Percentiles rank a stretch among this genome's conserved stretches.
Conservation (phyloP, 1,140 invertebrate species). For the Bombus balteatus region DNA sequence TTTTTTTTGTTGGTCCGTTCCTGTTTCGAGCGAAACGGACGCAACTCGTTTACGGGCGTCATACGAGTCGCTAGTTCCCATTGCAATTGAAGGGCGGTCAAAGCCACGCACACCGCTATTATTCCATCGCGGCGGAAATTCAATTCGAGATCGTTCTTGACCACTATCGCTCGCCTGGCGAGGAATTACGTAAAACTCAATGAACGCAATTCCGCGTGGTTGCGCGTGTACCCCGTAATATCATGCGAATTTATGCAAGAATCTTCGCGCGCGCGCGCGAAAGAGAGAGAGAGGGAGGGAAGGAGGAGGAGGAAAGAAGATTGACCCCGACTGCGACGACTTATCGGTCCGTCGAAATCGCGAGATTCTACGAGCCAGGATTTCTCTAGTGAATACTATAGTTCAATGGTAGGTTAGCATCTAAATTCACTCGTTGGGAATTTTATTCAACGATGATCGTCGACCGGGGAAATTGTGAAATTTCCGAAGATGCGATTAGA, state of each 20-base stretch:
- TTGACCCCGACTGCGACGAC: constrained; percentile 44
- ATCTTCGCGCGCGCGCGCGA: background rate
- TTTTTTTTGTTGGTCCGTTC: background rate
- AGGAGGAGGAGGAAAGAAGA: background rate
- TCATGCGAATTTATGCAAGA: constrained; percentile 41
- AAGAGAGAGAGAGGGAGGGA: background rate
- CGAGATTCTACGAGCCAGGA: background rate
- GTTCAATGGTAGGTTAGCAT: background rate
- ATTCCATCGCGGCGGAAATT: constrained; percentile 75
- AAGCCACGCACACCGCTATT: constrained; percentile 66
- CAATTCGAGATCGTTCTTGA: constrained; percentile 74
- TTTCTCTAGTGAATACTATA: background rate
- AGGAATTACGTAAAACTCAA: constrained; percentile 63
- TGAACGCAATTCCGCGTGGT: constrained; percentile 54
- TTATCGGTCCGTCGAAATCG: constrained; percentile 19
- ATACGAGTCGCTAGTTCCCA: constrained; percentile 71
- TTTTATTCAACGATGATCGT: background rate
- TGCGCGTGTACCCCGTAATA: constrained; percentile 21
- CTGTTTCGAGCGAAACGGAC: constrained; percentile 60
- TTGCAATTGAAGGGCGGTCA: constrained; percentile 79
- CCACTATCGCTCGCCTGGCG: constrained; percentile 37
- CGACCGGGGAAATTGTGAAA: background rate
- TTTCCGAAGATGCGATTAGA: background rate
- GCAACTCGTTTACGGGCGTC: constrained; percentile 70
- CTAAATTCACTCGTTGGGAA: background rate